These are phyloP conservation scores for Drosophila meridiana DNA, from an alignment of 2,888 invertebrate species.

Conservation along the genomic window DNA sequence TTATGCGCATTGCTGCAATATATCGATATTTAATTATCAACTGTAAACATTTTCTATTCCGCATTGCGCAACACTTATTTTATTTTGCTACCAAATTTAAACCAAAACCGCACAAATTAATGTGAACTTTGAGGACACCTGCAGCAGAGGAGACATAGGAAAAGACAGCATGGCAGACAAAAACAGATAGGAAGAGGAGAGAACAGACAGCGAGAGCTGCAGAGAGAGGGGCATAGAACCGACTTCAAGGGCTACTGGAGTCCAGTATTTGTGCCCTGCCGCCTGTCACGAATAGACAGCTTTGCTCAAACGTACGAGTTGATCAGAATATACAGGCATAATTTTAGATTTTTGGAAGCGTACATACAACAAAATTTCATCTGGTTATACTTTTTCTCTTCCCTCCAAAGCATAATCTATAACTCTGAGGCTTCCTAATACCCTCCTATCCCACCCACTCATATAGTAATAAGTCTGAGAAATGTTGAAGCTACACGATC, in stretches of 20 bases:
- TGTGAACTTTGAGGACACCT: background rate
- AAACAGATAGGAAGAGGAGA: too few relatives aligned
- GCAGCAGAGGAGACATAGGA: too few relatives aligned
- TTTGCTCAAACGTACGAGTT: slow-evolving; percentile 10
- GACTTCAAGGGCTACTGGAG: slow-evolving; percentile 9
- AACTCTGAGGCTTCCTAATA: slow-evolving; percentile 18
- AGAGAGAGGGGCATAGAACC: background rate
- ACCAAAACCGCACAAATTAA: background rate
- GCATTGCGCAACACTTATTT: background rate
- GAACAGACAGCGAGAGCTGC: background rate
- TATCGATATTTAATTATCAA: background rate
- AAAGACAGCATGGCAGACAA: too few relatives aligned
- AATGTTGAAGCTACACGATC: slow-evolving; percentile 42
- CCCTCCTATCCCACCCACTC: slow-evolving; percentile 5
- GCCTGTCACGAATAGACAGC: slow-evolving; percentile 6
- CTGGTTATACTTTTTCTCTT: slow-evolving; percentile 21
- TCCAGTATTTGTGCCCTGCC: background rate
- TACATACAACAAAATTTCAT: slow-evolving; percentile 28
- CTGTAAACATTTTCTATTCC: too few relatives aligned
- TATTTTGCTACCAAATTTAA: background rate
- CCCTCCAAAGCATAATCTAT: slow-evolving; percentile 18
- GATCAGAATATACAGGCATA: slow-evolving; percentile 17
- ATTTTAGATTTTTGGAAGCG: slow-evolving; percentile 29
- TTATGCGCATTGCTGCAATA: background rate
- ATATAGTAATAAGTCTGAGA: background rate